These are phyloP conservation scores for Ernsta delagoae DNA, from an alignment of 2,888 invertebrate species.

Conservation along the genomic window DNA sequence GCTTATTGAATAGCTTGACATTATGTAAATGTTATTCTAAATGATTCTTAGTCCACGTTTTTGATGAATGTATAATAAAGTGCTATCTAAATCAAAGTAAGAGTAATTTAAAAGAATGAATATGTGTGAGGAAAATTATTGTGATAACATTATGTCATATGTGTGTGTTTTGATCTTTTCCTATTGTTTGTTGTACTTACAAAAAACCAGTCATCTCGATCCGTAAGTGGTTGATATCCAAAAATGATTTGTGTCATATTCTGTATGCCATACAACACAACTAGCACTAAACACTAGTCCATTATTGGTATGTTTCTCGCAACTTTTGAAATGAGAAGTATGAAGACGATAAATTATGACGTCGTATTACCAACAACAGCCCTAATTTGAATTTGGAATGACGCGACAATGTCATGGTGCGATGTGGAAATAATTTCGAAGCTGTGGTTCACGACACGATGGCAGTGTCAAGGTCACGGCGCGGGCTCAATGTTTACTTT, in stretches of 20 bases:
- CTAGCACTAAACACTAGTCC: too few relatives aligned
- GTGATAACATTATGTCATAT: too few relatives aligned
- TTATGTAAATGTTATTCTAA: slow-evolving; percentile 34
- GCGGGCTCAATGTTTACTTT: slow-evolving; percentile 44
- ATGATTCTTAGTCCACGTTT: slow-evolving; percentile 13
- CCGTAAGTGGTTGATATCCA: too few relatives aligned
- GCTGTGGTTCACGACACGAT: slow-evolving; percentile 10
- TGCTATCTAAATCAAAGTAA: slow-evolving; percentile 5
- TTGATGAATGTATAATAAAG: slow-evolving; percentile 25
- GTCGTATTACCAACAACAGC: background rate
- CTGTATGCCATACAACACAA: too few relatives aligned
- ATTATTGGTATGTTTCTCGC: too few relatives aligned
- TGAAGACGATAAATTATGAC: too few relatives aligned
- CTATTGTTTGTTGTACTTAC: too few relatives aligned
- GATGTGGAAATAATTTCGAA: background rate
- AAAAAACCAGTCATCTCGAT: too few relatives aligned
- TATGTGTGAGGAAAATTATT: slow-evolving; percentile 15
- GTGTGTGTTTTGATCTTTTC: too few relatives aligned
- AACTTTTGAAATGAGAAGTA: too few relatives aligned
- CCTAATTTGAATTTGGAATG: background rate
- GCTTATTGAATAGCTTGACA: slow-evolving; percentile 32
- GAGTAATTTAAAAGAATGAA: background rate
- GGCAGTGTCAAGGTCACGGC: slow-evolving; percentile 69
- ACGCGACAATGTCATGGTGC: background rate
- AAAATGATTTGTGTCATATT: too few relatives aligned